These are phyloP conservation scores for Choloepus didactylus DNA, from an alignment of 2,797 vertebrate genomes.

Conservation along the genomic window DNA sequence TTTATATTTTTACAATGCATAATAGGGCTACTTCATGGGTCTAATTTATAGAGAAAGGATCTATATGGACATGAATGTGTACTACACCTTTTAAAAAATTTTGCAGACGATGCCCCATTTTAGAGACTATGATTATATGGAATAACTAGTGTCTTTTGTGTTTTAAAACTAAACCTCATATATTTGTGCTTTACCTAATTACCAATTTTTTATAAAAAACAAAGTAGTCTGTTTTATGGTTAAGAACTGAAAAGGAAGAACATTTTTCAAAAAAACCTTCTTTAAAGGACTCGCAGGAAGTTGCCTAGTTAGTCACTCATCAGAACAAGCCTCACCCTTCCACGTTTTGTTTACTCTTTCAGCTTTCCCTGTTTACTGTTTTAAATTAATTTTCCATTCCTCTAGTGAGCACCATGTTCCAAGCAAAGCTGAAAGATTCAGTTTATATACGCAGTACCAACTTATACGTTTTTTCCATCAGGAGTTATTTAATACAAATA, in stretches of 20 bases:
- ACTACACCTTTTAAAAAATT: constrained; percentile 33
- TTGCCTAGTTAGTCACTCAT: constrained; percentile 71
- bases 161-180: neutral
- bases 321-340: constrained; percentile 82
- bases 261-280: neutral
- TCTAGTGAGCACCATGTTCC: constrained; percentile 60
- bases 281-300: constrained; percentile 82
- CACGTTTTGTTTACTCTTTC: constrained; percentile 81
- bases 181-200: constrained; percentile 43
- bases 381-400: constrained; percentile 78
- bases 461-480: constrained; percentile 49
- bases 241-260: constrained; percentile 48
- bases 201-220: constrained; percentile 45
- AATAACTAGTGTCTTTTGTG: constrained; percentile 35
- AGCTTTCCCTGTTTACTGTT: constrained; percentile 83
- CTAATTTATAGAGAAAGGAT: neutral
- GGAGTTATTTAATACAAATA: constrained; percentile 35
- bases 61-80: neutral
- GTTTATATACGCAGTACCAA: neutral
- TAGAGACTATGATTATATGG: neutral
- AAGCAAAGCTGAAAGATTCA: constrained; percentile 51
- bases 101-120: neutral
- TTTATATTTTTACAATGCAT: constrained; percentile 44
- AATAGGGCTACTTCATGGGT: constrained; percentile 8
- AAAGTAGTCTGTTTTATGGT: neutral